Evolutionary conservation across 2,113 vertebrate genomes (phyloP), one percentile per base, ranked within the genome.

Genomic region (Gnathonemus longibarbis): DNA sequence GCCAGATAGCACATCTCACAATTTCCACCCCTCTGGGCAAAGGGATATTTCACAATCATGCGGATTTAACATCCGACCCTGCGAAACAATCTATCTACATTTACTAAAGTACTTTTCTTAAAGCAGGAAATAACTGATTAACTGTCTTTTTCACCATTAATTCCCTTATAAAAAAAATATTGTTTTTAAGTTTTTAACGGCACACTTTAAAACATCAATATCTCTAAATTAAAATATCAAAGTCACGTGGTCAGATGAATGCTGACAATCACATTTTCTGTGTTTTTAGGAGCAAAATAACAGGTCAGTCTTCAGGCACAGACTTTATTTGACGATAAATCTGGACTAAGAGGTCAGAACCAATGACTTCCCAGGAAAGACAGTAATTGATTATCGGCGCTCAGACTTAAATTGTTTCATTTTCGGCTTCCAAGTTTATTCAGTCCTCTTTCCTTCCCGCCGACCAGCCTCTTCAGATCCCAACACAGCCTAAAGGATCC

Each of bases 281-380:
- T 48, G 15, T 9, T 56, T 39, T 87, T 31, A 56, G 85, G n/a
- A 39, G 27, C 27, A 87, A 53, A 31, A 50, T n/a, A 13, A 87
- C 85, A 35, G 50, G 11, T 42, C 50, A 17, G 50, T 87, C 85
- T 87, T 31, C 85, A 50, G 48, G 85, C 49, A 52, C 27, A 35
- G 84, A 87, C 85, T 56, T 53, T 87, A 87, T 87, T 56, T 87
- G 85, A 42, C 15, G 8, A 53, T 87, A 39, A 56, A 87, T 87
- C 49, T 87, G 17, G 27, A 53, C 24, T 13, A 84, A 27, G 50
- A 87, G 50, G 2, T 31, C 9, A 24, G 48, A 87, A 35, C 53
- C 27, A 87, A 52, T n/a, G 27, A 87, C 27, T 87, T 56, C 48
- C 31, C 48, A 13, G 42, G 19, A 24, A 21, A 27, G 21, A 49